These are phyloP conservation scores for Pyrgilauda ruficollis DNA, from an alignment of 2,113 vertebrate genomes.

Conservation along the genomic window DNA sequence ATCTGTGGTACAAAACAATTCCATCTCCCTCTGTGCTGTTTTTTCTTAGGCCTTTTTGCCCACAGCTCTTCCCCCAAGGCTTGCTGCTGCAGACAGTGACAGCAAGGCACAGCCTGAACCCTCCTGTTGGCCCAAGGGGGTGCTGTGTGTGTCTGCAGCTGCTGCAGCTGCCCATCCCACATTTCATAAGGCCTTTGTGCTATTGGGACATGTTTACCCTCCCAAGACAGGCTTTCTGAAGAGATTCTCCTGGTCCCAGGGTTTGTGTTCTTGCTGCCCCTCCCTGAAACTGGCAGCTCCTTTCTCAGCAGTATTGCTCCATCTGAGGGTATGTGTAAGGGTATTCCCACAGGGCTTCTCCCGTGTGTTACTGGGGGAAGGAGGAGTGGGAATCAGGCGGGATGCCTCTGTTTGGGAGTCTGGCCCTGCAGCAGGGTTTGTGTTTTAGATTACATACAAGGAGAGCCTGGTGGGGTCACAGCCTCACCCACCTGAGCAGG, in stretches of 20 bases:
- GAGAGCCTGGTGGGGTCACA: background rate
- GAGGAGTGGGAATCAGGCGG: background rate
- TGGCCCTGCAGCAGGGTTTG: background rate
- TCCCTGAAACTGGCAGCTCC: constrained; percentile 9
- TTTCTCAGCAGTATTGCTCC: constrained; percentile 10
- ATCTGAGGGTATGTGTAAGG: background rate
- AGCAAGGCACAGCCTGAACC: background rate
- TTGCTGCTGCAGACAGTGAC: background rate
- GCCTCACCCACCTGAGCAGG: background rate
- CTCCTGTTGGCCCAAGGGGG: background rate
- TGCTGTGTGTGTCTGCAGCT: background rate
- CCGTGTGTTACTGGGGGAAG: background rate
- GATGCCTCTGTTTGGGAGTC: background rate
- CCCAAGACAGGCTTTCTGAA: background rate
- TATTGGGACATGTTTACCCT: background rate
- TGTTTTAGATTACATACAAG: background rate
- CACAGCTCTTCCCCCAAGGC: background rate
- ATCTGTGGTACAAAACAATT: constrained; percentile 31
- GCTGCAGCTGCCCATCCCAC: background rate
- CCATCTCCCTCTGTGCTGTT: background rate
- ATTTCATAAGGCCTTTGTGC: constrained; percentile 29
- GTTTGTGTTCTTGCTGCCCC: background rate
- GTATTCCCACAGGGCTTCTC: background rate
- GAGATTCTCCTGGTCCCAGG: background rate
- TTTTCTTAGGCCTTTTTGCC: background rate